A percentile compares a stretch with the other conserved stretches of the same genome.
These are phyloP conservation scores for Oreochromis mossambicus DNA, from an alignment of 2,797 vertebrate species.

Conservation along the genomic window DNA sequence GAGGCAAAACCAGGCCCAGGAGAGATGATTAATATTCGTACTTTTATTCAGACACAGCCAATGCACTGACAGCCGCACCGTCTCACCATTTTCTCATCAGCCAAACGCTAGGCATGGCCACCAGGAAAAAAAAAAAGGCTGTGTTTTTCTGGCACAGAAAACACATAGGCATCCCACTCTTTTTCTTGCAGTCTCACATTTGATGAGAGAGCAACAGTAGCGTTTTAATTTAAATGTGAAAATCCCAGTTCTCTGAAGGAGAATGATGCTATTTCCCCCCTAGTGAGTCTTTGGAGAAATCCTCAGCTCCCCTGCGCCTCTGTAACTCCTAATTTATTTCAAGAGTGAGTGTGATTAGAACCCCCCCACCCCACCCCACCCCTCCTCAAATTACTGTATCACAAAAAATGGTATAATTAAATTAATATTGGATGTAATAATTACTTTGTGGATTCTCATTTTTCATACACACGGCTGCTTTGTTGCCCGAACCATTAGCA, in stretches of 20 bases:
- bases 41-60: conserved; percentile 56
- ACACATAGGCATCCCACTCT: background rate
- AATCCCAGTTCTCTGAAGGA: conserved; percentile 59
- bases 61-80: conserved; percentile 49
- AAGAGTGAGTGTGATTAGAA: conserved; percentile 75
- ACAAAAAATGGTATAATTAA: conserved; percentile 80
- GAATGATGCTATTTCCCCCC: conserved; percentile 64
- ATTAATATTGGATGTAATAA: conserved; percentile 87
- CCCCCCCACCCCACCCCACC: conserved; percentile 52
- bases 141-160: conserved; percentile 19
- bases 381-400: conserved; percentile 76
- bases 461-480: conserved; percentile 80
- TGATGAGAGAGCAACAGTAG: conserved; percentile 52
- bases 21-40: conserved; percentile 74
- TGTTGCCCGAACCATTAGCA: conserved; percentile 87
- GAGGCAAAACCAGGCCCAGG: conserved; percentile 61
- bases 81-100: conserved; percentile 49
- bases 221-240: conserved; percentile 69
- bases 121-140: conserved; percentile 1
- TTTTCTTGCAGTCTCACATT: conserved; percentile 41
- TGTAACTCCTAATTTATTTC: conserved; percentile 77
- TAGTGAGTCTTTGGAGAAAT: conserved; percentile 67
- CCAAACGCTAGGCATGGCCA: conserved; percentile 26
- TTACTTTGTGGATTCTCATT: conserved; percentile 84
- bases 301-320: conserved; percentile 63